A percentile compares a stretch with the other conserved stretches of the same genome.
Conservation (phyloP, 2,888 invertebrate species). For the Serripes groenlandicus region DNA sequence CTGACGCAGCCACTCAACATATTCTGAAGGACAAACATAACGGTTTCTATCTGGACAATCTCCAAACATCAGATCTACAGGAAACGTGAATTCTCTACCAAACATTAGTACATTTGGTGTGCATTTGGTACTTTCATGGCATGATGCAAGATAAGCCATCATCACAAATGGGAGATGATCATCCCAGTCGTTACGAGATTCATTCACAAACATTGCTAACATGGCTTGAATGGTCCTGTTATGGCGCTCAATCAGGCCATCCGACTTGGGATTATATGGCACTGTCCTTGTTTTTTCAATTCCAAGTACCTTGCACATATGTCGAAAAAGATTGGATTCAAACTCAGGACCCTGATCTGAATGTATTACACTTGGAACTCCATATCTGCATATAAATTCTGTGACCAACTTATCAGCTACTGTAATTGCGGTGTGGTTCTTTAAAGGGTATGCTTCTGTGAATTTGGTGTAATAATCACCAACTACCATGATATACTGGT, state of each 20-base stretch:
- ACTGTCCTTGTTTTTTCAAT: conserved; percentile 38
- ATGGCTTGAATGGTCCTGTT: conserved; percentile 58
- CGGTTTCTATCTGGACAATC: neutral
- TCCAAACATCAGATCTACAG: no score
- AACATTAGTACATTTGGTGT: conserved; percentile 41
- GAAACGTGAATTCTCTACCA: no score
- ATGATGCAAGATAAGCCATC: conserved; percentile 41
- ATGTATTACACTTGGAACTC: conserved; percentile 43
- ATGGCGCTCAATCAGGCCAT: conserved; percentile 54
- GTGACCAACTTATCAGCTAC: conserved; percentile 36
- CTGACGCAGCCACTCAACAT: conserved; percentile 11
- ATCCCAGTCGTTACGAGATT: conserved; percentile 62
- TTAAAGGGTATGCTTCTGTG: conserved; percentile 15
- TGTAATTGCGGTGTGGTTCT: conserved; percentile 20
- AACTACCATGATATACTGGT: conserved; percentile 38
- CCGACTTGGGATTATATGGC: conserved; percentile 34
- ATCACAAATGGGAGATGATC: conserved; percentile 41
- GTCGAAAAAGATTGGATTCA: conserved; percentile 37
- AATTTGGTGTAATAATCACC: conserved; percentile 32
- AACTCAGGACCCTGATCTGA: conserved; percentile 47
- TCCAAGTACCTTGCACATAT: conserved; percentile 34
- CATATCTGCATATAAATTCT: conserved; percentile 54
- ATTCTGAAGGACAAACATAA: neutral
- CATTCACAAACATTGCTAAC: conserved; percentile 46
- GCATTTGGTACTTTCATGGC: conserved; percentile 54